Evolutionary conservation across 1,140 invertebrate genomes (phyloP).

Genomic region (Drosophila lini): DNA sequence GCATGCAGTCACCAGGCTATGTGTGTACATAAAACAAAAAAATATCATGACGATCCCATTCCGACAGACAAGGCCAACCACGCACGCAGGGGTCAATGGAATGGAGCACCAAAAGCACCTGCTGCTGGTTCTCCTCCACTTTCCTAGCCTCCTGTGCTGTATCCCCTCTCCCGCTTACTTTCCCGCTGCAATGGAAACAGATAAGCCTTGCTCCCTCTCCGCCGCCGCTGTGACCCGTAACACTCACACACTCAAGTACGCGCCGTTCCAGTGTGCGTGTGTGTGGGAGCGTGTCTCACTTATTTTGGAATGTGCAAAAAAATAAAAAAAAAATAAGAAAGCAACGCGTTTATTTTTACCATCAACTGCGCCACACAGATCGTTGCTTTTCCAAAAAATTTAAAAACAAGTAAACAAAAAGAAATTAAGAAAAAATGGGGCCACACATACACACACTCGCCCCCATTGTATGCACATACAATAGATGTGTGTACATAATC

Average conservation of each 20-base stretch:
- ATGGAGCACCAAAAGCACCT: constrained; percentile 4
- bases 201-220: constrained; percentile 24
- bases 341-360: constrained; percentile 53
- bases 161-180: background rate
- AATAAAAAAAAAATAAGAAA: constrained; percentile 3
- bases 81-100: constrained; percentile 60
- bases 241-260: constrained; percentile 2
- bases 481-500: background rate
- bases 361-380: constrained; percentile 50
- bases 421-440: constrained; percentile 18
- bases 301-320: constrained; percentile 41
- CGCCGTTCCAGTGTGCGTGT: constrained; percentile 23
- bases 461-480: too few relatives aligned
- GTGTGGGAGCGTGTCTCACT: constrained; percentile 6
- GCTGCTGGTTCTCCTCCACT: constrained; percentile 15
- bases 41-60: constrained; percentile 19
- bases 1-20: constrained; percentile 22
- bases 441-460: background rate
- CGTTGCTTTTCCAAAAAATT: constrained; percentile 28
- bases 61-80: constrained; percentile 56
- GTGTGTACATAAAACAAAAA: background rate
- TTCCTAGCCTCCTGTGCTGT: background rate
- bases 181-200: constrained; percentile 30
- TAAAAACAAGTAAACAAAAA: constrained; percentile 11
- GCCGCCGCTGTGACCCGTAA: background rate